Evolutionary conservation across 2,888 invertebrate species (phyloP).

Genomic region (Acleris laterana): DNA sequence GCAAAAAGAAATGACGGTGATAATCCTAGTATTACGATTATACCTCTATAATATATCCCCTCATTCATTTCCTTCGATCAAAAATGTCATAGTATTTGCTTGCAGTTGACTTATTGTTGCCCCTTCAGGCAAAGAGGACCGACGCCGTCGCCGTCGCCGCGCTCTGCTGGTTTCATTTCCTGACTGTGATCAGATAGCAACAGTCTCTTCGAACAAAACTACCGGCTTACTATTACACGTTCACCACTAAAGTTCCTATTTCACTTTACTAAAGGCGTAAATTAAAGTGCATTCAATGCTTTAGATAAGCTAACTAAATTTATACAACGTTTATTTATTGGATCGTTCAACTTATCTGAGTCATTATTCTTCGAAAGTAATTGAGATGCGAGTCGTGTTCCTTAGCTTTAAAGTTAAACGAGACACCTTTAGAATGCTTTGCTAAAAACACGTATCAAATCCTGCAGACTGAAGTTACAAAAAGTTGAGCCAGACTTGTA

Average conservation of each 20-base stretch:
- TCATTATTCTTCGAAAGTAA: slow-evolving; percentile 22
- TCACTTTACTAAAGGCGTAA: neutral
- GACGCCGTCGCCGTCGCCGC: slow-evolving; percentile 42
- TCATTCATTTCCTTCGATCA: slow-evolving; percentile 1
- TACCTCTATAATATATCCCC: too few relatives aligned
- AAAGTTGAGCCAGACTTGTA: neutral
- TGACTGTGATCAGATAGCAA: slow-evolving; percentile 39
- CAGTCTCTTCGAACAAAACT: slow-evolving; percentile 25
- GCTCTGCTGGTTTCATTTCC: slow-evolving; percentile 47
- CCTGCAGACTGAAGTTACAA: slow-evolving; percentile 3
- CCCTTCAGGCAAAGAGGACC: slow-evolving; percentile 42
- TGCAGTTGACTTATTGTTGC: slow-evolving; percentile 43
- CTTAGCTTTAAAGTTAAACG: slow-evolving; percentile 22
- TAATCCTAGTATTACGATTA: neutral
- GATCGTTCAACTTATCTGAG: slow-evolving; percentile 19
- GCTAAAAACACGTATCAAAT: slow-evolving; percentile 7
- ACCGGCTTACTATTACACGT: slow-evolving; percentile 19
- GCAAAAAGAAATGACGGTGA: neutral
- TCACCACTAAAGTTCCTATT: slow-evolving; percentile 1
- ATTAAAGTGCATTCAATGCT: neutral
- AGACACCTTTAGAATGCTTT: slow-evolving; percentile 6
- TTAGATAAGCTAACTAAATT: slow-evolving; percentile 3
- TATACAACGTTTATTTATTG: slow-evolving; percentile 6
- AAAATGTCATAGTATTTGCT: slow-evolving; percentile 23
- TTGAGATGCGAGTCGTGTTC: slow-evolving; percentile 14